Conservation (phyloP, 2,888 invertebrate genomes). For the Phyto melanocephala region DNA sequence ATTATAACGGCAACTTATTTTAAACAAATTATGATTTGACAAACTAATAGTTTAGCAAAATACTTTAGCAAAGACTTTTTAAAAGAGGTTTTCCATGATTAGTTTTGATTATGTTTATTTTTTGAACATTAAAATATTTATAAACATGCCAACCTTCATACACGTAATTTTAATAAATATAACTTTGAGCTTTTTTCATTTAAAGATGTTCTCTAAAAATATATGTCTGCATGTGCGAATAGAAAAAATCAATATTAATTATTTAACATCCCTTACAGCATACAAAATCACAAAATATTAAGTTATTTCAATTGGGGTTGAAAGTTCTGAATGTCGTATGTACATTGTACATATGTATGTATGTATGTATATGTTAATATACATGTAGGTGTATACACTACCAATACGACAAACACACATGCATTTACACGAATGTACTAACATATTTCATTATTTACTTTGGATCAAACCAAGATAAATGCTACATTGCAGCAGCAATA, state of each 20-base stretch:
- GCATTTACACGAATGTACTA: not conserved
- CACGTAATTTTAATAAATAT: too few relatives aligned
- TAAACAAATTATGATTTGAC: too few relatives aligned
- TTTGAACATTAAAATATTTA: too few relatives aligned
- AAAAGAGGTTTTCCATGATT: too few relatives aligned
- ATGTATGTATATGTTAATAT: not conserved
- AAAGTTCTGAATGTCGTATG: not conserved
- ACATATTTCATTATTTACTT: slow-evolving; percentile 53
- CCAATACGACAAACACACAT: not conserved
- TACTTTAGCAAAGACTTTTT: too few relatives aligned
- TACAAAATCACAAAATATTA: slow-evolving; percentile 11
- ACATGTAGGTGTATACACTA: not conserved
- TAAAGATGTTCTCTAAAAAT: not conserved
- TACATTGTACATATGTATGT: not conserved
- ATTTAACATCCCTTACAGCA: slow-evolving; percentile 54
- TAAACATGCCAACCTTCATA: slow-evolving; percentile 6
- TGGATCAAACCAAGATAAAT: slow-evolving; percentile 52
- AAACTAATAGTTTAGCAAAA: too few relatives aligned
- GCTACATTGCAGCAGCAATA: slow-evolving; percentile 38
- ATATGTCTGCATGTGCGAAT: not conserved
- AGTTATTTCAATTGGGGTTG: slow-evolving; percentile 37
- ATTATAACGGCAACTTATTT: too few relatives aligned
- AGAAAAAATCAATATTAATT: slow-evolving; percentile 59
- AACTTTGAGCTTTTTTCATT: not conserved
- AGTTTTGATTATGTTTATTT: too few relatives aligned